Evolutionary conservation across 2,888 invertebrate species (phyloP).

Genomic region (Gibbula magus): DNA sequence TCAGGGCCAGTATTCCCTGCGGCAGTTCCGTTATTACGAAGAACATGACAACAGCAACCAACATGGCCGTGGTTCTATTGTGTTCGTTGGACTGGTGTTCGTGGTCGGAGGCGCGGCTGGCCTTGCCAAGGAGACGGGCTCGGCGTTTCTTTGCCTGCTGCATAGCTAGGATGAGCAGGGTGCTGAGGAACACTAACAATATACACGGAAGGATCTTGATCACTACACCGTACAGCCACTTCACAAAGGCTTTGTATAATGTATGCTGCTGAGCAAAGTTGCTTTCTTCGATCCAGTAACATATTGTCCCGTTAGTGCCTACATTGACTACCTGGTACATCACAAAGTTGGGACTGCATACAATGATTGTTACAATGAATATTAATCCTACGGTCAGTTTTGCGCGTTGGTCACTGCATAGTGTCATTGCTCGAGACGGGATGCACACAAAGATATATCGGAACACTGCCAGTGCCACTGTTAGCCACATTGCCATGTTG

Average conservation of each 20-base stretch:
- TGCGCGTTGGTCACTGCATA: conserved; percentile 71
- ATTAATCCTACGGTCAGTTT: conserved; percentile 68
- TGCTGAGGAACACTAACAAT: conserved; percentile 83
- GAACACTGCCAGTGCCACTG: conserved; percentile 94
- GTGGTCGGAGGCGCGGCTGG: conserved; percentile 64
- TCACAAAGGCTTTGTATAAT: conserved; percentile 80
- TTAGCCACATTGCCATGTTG: conserved; percentile 94
- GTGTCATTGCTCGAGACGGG: conserved; percentile 67
- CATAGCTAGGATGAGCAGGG: conserved; percentile 72
- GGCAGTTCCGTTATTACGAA: conserved; percentile 94
- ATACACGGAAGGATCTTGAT: conserved; percentile 93
- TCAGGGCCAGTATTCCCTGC: conserved; percentile 84
- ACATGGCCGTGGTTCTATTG: conserved; percentile 89
- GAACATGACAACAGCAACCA: conserved; percentile 88
- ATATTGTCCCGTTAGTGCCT: conserved; percentile 26
- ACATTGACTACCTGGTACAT: conserved; percentile 58
- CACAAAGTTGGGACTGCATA: conserved; percentile 72
- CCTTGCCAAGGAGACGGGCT: conserved; percentile 66
- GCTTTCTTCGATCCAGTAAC: conserved; percentile 65
- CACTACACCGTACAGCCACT: conserved; percentile 94
- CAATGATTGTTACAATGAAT: conserved; percentile 62
- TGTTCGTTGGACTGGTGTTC: conserved; percentile 76
- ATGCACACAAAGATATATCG: conserved; percentile 81
- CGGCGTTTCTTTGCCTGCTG: conserved; percentile 67
- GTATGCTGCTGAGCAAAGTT: conserved; percentile 53